These are phyloP conservation scores for Blomia tropicalis DNA, from an alignment of 2,888 invertebrate species.

Conservation along the genomic window DNA sequence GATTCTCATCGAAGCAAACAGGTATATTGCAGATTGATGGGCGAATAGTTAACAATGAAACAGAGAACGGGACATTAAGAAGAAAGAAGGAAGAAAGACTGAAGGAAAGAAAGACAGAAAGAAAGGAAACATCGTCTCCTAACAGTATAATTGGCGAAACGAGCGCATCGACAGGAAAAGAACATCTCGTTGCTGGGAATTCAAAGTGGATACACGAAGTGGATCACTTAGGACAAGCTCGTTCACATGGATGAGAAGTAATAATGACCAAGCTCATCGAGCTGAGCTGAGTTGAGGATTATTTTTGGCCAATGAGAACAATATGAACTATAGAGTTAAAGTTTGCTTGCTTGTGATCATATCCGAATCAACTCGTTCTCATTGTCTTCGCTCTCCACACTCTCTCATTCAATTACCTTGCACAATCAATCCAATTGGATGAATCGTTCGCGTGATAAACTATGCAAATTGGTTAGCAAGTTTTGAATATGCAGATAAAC, in stretches of 20 bases:
- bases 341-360: background rate
- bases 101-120: no score
- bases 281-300: background rate
- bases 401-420: slow-evolving; percentile 7
- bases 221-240: background rate
- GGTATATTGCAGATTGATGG: no score
- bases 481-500: no score
- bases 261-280: background rate
- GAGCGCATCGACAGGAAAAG: background rate
- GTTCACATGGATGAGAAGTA: background rate
- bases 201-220: background rate
- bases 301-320: slow-evolving; percentile 5
- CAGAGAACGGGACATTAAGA: no score
- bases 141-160: background rate
- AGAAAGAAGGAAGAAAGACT: no score
- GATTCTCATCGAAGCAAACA: no score
- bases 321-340: background rate
- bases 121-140: no score
- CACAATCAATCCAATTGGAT: slow-evolving; percentile 11
- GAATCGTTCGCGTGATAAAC: background rate
- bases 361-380: background rate
- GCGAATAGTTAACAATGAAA: no score
- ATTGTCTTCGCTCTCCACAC: background rate
- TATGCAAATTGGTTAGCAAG: slow-evolving; percentile 9
- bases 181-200: background rate